Evolutionary conservation across 2,797 vertebrate species (phyloP).

Genomic region (Esox masquinongy): DNA sequence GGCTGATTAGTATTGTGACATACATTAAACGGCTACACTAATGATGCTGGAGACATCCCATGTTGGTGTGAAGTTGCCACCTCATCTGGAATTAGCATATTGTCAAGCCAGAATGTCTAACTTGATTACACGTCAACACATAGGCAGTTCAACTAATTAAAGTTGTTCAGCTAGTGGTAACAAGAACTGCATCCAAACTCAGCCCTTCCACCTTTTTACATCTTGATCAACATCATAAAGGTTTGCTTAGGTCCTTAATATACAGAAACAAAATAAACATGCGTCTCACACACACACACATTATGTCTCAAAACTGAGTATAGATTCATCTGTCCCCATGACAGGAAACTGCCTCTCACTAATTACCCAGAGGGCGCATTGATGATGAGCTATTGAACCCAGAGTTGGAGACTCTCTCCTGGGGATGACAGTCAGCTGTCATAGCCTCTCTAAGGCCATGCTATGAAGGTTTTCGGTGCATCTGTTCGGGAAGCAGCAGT

Average conservation of each 20-base stretch:
- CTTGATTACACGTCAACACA: slow-evolving; percentile 28
- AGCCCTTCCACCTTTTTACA: slow-evolving; percentile 2
- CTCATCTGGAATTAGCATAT: slow-evolving; percentile 22
- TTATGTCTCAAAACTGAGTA: slow-evolving; percentile 29
- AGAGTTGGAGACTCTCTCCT: slow-evolving; percentile 52
- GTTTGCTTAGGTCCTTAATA: not conserved
- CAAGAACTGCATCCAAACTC: slow-evolving; percentile 4
- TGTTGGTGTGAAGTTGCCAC: slow-evolving; percentile 13
- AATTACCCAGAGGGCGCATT: slow-evolving; percentile 74
- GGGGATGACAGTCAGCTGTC: slow-evolving; percentile 65
- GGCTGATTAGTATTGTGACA: slow-evolving; percentile 40
- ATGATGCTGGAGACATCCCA: slow-evolving; percentile 19
- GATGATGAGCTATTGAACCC: slow-evolving; percentile 82
- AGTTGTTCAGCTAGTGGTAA: slow-evolving; percentile 33
- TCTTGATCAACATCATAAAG: not conserved
- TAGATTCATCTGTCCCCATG: slow-evolving; percentile 71
- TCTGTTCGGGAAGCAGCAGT: slow-evolving; percentile 63
- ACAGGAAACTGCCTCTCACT: slow-evolving; percentile 67
- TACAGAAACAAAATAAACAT: not conserved
- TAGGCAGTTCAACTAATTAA: slow-evolving; percentile 38
- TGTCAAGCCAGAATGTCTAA: slow-evolving; percentile 17
- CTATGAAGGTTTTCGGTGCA: slow-evolving; percentile 54
- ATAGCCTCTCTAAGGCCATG: slow-evolving; percentile 60
- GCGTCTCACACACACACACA: not conserved
- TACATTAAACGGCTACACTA: slow-evolving; percentile 37